A percentile compares a stretch with the other conserved stretches of the same genome.
These are phyloP conservation scores for Luidia sarsii DNA, from an alignment of 53 echinoderm and acorn worm species.

Conservation along the genomic window DNA sequence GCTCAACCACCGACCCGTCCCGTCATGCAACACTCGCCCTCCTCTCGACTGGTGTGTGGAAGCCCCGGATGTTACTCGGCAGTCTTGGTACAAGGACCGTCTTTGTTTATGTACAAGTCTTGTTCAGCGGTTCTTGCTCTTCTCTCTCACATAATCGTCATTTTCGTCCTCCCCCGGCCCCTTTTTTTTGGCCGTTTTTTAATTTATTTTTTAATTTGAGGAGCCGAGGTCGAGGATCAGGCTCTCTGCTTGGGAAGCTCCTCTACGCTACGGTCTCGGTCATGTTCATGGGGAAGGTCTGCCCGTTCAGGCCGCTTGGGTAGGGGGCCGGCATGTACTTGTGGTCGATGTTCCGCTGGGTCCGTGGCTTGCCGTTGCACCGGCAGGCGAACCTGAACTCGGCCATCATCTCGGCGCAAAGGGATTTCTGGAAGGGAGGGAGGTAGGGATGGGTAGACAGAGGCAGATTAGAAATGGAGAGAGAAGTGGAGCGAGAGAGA, in stretches of 20 bases:
- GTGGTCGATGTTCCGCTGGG: conserved; percentile 61
- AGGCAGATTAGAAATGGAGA: too few relatives aligned
- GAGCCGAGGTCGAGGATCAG: background rate
- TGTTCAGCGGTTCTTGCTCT: background rate
- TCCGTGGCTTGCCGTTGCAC: conserved; percentile 76
- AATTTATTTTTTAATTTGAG: background rate
- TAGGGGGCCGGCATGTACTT: conserved; percentile 88
- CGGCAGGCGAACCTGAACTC: conserved; percentile 87
- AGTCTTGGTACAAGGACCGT: background rate
- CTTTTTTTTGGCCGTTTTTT: background rate
- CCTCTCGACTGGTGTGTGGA: conserved; percentile 18
- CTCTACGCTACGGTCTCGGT: conserved; percentile 80
- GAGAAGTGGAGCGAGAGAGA: too few relatives aligned
- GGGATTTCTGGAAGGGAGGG: conserved; percentile 89
- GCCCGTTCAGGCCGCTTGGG: conserved; percentile 80
- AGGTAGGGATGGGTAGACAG: background rate
- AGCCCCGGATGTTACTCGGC: conserved; percentile 46
- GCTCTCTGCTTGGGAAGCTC: too few relatives aligned
- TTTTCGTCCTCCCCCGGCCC: background rate
- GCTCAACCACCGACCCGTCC: too few relatives aligned
- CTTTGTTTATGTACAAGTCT: conserved; percentile 27
- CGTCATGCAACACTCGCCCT: too few relatives aligned
- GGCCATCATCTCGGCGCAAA: conserved; percentile 95
- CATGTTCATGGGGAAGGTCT: conserved; percentile 77
- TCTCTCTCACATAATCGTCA: background rate